phyloP scores from a whole-genome alignment of 1,140 invertebrate genomes.

The Leptinotarsa texana region DNA sequence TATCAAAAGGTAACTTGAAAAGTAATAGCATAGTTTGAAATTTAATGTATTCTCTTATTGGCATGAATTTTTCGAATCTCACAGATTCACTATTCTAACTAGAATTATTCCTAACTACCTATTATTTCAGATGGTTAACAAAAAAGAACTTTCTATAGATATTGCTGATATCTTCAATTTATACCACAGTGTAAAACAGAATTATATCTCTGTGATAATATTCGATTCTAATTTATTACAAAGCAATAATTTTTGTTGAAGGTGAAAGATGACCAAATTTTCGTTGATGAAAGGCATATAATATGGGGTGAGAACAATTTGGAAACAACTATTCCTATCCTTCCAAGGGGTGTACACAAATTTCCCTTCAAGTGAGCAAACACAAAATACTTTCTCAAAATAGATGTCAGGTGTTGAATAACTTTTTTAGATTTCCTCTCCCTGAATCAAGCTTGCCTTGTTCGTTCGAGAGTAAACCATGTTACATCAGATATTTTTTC shows the following conservation, averaged over 20 bases:
- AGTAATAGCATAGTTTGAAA: too few relatives aligned
- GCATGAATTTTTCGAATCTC: too few relatives aligned
- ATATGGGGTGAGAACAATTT: slow-evolving; percentile 79
- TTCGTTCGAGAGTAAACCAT: slow-evolving; percentile 80
- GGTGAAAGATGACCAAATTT: slow-evolving; percentile 81
- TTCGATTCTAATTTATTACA: too few relatives aligned
- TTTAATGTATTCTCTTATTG: too few relatives aligned
- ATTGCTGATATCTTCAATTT: too few relatives aligned
- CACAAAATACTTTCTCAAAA: not conserved
- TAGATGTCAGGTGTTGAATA: not conserved
- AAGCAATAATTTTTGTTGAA: slow-evolving; percentile 25
- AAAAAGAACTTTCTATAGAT: too few relatives aligned
- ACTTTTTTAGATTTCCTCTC: slow-evolving; percentile 66
- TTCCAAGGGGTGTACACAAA: slow-evolving; percentile 75
- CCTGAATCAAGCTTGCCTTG: slow-evolving; percentile 79
- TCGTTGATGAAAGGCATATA: slow-evolving; percentile 75
- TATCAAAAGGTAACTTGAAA: too few relatives aligned
- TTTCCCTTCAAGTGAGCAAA: slow-evolving; percentile 66
- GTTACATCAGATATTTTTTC: slow-evolving; percentile 79
- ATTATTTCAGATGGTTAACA: too few relatives aligned
- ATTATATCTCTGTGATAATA: too few relatives aligned
- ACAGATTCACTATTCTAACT: too few relatives aligned
- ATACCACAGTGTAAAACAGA: too few relatives aligned
- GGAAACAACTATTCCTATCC: slow-evolving; percentile 66
- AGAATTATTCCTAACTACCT: too few relatives aligned